Percentiles rank a stretch among this genome's conserved stretches.
Evolutionary conservation across 92 coral and sea anemone species (phyloP).

Genomic region (Epizoanthus illoricatus): DNA sequence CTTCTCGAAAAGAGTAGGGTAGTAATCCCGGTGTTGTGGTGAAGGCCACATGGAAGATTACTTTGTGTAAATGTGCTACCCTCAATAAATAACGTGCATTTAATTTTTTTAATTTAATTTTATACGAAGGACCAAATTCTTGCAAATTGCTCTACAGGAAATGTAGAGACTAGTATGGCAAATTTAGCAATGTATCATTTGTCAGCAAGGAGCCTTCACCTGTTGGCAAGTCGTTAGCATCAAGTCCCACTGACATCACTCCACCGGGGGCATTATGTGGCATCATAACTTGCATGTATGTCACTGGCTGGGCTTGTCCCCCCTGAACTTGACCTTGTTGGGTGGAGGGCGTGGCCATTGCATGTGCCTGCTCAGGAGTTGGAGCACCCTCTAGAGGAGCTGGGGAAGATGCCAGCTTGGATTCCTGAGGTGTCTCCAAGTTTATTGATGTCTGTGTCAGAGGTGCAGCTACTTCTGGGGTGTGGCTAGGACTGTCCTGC

Average conservation of each 20-base stretch:
- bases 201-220: background rate
- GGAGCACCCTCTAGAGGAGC: conserved; percentile 2
- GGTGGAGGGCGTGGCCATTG: background rate
- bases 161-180: too few species aligned
- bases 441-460: background rate
- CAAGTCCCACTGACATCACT: background rate
- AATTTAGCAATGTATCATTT: background rate
- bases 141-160: too few species aligned
- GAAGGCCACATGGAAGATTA: too few species aligned
- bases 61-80: too few species aligned
- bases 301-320: conserved; percentile 7
- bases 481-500: background rate
- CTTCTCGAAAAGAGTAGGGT: too few species aligned
- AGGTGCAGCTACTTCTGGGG: background rate
- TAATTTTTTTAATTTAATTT: too few species aligned
- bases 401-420: conserved; percentile 18
- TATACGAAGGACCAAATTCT: too few species aligned
- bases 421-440: conserved; percentile 25
- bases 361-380: conserved; percentile 13
- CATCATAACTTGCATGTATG: background rate
- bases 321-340: conserved; percentile 25
- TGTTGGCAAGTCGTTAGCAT: conserved; percentile 23
- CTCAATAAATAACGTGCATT: too few species aligned
- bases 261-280: background rate
- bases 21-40: too few species aligned